These are phyloP conservation scores for Agriopis leucophaearia DNA, from an alignment of 2,888 invertebrate genomes.

Conservation along the genomic window DNA sequence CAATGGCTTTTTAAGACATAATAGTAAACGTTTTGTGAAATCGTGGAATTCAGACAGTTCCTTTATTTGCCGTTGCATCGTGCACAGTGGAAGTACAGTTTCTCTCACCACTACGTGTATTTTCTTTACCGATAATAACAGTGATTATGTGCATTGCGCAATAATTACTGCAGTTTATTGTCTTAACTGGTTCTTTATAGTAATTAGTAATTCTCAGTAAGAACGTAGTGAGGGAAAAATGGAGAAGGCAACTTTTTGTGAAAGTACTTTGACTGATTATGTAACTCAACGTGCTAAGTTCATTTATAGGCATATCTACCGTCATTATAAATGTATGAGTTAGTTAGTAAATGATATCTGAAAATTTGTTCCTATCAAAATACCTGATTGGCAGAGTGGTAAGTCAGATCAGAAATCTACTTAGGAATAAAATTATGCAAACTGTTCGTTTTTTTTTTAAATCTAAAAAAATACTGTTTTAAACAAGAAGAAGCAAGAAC, in stretches of 20 bases:
- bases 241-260: constrained; percentile 1
- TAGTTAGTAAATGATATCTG: not conserved
- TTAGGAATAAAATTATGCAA: no score
- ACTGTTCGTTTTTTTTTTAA: no score
- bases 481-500: no score
- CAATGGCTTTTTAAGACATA: no score
- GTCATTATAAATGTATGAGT: not conserved
- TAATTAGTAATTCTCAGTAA: constrained; percentile 1
- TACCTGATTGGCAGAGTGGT: no score
- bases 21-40: no score
- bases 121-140: constrained; percentile 13
- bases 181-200: constrained; percentile 26
- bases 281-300: no score
- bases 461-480: no score
- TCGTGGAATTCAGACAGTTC: not conserved
- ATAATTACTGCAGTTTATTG: constrained; percentile 25
- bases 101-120: constrained; percentile 5
- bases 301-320: no score
- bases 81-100: constrained; percentile 4
- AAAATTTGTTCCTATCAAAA: no score
- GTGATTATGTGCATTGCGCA: constrained; percentile 26
- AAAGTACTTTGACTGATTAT: not conserved
- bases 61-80: constrained; percentile 4
- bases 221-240: not conserved
- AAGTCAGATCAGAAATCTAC: no score